Evolutionary conservation across 2,113 vertebrate genomes (phyloP).

Genomic region (Trogon melanurus): DNA sequence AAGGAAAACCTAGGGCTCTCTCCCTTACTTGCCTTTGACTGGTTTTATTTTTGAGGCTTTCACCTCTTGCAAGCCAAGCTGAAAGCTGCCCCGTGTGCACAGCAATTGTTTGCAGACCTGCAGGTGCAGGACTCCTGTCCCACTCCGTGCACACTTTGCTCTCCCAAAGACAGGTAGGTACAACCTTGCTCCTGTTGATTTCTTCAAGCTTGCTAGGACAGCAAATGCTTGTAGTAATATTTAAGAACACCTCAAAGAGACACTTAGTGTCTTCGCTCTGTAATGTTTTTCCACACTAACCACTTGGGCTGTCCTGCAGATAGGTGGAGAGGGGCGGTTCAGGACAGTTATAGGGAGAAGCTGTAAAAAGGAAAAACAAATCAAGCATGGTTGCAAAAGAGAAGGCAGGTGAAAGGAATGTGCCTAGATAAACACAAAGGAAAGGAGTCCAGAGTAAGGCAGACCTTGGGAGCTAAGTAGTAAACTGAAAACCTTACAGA

Average conservation of each 20-base stretch:
- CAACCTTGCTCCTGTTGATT: background rate
- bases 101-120: background rate
- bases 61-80: background rate
- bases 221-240: background rate
- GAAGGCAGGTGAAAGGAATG: background rate
- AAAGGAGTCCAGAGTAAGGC: background rate
- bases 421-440: background rate
- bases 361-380: background rate
- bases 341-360: background rate
- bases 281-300: background rate
- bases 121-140: background rate
- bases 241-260: background rate
- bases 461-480: background rate
- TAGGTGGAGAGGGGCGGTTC: background rate
- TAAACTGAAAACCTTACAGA: background rate
- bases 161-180: background rate
- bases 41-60: background rate
- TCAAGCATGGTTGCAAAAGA: background rate
- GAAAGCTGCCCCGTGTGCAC: background rate
- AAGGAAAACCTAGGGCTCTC: background rate
- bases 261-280: background rate
- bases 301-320: background rate
- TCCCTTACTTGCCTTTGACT: background rate
- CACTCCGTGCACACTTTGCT: background rate
- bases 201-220: background rate